Conservation (phyloP, 2,797 vertebrate species). For the Leucoraja ocellata region DNA sequence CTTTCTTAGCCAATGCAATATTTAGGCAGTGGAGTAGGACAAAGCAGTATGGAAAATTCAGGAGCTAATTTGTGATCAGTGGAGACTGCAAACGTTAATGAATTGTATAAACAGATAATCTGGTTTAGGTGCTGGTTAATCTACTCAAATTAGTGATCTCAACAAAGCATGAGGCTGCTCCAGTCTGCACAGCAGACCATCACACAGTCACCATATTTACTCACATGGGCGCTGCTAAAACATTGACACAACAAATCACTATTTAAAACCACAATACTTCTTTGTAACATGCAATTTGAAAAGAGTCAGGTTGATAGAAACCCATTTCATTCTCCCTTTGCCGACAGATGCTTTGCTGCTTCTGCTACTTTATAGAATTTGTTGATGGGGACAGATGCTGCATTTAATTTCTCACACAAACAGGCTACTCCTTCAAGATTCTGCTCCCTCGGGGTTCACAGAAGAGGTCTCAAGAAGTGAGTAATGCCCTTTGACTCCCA, state of each 20-base stretch:
- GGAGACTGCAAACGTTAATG: not conserved
- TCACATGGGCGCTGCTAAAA: not conserved
- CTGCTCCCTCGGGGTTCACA: not conserved
- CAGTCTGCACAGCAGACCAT: not conserved
- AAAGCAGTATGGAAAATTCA: not conserved
- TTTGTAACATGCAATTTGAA: not conserved
- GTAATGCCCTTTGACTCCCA: not conserved
- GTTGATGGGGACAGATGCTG: not conserved
- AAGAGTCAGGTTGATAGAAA: not conserved
- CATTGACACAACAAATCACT: not conserved
- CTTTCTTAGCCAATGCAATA: not conserved
- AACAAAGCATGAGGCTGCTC: not conserved
- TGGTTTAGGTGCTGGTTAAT: not conserved
- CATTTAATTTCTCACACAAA: constrained; percentile 7
- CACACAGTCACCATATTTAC: not conserved
- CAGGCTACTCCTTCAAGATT: not conserved
- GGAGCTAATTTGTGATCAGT: not conserved
- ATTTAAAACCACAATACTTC: not conserved
- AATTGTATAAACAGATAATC: not conserved
- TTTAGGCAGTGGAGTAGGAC: not conserved
- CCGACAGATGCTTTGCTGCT: not conserved
- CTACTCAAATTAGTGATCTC: not conserved
- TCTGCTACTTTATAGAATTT: not conserved
- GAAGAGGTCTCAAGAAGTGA: not conserved
- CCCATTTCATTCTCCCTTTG: not conserved